Base-by-base conservation (phyloP, 1,140 invertebrate species). In the Copidosoma floridanum region DNA sequence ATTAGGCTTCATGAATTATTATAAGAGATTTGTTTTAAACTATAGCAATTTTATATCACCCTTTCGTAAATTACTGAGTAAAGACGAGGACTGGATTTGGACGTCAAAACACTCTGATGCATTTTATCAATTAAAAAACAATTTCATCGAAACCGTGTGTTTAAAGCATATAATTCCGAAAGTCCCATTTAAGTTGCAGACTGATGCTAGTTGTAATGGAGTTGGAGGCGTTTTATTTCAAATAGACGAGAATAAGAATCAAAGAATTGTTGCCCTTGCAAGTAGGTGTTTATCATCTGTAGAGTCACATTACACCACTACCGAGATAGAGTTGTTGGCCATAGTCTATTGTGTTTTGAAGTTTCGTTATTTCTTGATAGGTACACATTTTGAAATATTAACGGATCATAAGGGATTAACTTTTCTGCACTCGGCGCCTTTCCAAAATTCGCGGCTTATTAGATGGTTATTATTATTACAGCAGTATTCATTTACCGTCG, bases 381-480 rank as follows among this genome's bases (percentile, higher is more conserved):
- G 64, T 71, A 46, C 0, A 51, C 29, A 48, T 16, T 68, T 35
- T 59, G 43, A 52, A 14, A 52, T 59, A 4, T 12, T 35, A 10
- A 52, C 57, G 1, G 57, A 60, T 46, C 57, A 60, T 24, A 44
- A 51, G 16, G 7, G 44, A 14, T 37, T 60, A 16, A 46, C 27
- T 12, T 53, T 53, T 44, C 14, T 53, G 18, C 16, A 16, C 6
- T 32, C 29, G 8, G 23, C 46, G 1, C 4, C 71, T 55, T 69
- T 79, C 37, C 67, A 70, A 20, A 75, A 66, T 29, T 67, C 70
- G 24, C 48, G 79, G 44, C 55, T 84, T 1, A 75, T 72, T 2
- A 53, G 81, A 23, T 83, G 80, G 81, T 48, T 62, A 14, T 21
- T 79, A n/a, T 61, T 66, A 51, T 46, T 83, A n/a, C 75, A 81